phyloP scores from a whole-genome alignment of 2,113 vertebrate species.

The Neolamprologus sp. region DNA sequence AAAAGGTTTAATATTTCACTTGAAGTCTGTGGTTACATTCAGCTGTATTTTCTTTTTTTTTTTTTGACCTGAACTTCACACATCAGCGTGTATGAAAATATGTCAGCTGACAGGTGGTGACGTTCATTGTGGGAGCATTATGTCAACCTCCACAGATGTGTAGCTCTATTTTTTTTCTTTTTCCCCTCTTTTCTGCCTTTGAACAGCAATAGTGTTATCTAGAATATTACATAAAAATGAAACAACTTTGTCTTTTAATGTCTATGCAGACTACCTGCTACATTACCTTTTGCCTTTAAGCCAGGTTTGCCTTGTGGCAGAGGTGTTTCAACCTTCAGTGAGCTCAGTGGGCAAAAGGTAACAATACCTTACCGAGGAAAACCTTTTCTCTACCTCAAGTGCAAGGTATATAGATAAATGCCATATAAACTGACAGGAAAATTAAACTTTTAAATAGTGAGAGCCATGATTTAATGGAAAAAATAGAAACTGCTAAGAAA shows the following conservation, averaged over 20 bases:
- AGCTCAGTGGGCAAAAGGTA: slow-evolving; percentile 22
- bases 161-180: rapidly evolving
- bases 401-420: slow-evolving; percentile 24
- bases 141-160: not conserved
- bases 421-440: not conserved
- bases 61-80: not conserved
- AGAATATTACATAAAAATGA: not conserved
- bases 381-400: slow-evolving; percentile 51
- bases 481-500: not conserved
- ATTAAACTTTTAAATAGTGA: not conserved
- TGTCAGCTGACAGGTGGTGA: not conserved
- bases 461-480: not conserved
- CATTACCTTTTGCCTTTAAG: not conserved
- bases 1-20: rapidly evolving
- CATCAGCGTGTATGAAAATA: not conserved
- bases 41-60: not conserved
- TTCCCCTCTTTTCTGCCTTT: not conserved
- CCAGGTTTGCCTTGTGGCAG: slow-evolving; percentile 27
- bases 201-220: not conserved
- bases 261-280: rapidly evolving
- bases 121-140: not conserved
- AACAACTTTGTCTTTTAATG: not conserved
- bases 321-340: slow-evolving; percentile 13
- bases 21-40: not conserved
- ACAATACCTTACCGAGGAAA: not conserved